These are phyloP conservation scores for Leptopterna dolabrata DNA, from an alignment of 2,888 invertebrate genomes.

Conservation along the genomic window DNA sequence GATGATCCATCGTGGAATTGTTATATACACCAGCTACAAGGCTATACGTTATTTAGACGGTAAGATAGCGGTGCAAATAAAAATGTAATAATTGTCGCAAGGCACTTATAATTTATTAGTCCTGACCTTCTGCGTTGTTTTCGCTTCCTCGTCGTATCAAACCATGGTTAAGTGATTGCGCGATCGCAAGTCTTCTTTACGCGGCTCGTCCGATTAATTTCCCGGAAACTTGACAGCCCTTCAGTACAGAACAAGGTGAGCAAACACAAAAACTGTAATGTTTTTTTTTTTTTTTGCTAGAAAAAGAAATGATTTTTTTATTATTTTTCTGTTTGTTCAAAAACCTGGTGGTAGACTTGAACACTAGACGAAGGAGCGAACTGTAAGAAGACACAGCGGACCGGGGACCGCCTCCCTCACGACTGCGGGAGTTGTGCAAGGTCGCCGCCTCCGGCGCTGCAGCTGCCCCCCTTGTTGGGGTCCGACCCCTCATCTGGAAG, in stretches of 20 bases:
- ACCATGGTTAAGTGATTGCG: neutral
- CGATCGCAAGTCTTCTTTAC: neutral
- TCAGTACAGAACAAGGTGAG: neutral
- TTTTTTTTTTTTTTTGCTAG: too few species aligned
- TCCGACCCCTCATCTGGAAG: slow-evolving; percentile 6
- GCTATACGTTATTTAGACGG: neutral
- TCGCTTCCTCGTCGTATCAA: neutral
- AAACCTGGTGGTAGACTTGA: neutral
- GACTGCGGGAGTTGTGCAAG: slow-evolving; percentile 48
- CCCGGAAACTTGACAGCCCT: neutral
- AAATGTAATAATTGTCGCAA: neutral
- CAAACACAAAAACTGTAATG: neutral
- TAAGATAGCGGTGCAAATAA: neutral
- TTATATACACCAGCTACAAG: neutral
- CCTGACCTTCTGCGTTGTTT: slow-evolving; percentile 32
- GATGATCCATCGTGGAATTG: neutral
- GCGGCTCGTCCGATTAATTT: neutral
- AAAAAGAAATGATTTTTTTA: too few species aligned
- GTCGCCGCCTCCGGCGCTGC: slow-evolving; percentile 47
- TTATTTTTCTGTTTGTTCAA: too few species aligned
- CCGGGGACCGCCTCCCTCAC: slow-evolving; percentile 35
- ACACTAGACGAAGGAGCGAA: neutral
- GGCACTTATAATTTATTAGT: slow-evolving; percentile 17
- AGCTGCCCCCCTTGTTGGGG: slow-evolving; percentile 1
- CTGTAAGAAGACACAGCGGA: slow-evolving; percentile 6